Evolutionary conservation across 1,140 invertebrate genomes (phyloP).

Genomic region (Drosophila athabasca): DNA sequence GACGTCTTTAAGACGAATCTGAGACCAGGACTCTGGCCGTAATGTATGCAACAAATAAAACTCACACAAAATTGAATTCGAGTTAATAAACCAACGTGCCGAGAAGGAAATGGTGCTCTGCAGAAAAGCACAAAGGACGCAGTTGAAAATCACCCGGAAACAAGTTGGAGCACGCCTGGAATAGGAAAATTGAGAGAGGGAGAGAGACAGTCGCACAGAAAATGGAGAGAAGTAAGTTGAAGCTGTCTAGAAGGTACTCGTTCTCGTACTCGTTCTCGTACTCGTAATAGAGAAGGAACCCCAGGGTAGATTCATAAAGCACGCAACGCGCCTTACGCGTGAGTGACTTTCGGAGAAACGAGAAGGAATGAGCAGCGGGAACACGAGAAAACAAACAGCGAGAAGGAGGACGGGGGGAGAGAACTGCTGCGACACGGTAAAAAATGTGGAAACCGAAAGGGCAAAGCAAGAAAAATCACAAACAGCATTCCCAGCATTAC

Average conservation of each 20-base stretch:
- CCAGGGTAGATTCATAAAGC: constrained; percentile 67
- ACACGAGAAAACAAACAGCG: constrained; percentile 37
- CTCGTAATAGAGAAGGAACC: constrained; percentile 61
- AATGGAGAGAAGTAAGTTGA: constrained; percentile 30
- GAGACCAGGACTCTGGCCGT: constrained; percentile 25
- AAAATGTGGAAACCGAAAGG: constrained; percentile 37
- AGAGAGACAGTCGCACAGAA: not conserved
- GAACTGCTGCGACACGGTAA: constrained; percentile 41
- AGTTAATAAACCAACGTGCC: constrained; percentile 71
- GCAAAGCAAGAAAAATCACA: constrained; percentile 61
- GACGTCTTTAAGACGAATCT: not conserved
- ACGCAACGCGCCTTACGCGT: constrained; percentile 67
- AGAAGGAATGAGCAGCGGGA: constrained; percentile 19
- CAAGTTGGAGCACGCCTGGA: constrained; percentile 6
- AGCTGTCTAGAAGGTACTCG: constrained; percentile 31
- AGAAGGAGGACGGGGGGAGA: constrained; percentile 10
- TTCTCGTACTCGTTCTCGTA: too few species aligned
- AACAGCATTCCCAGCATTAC: constrained; percentile 71
- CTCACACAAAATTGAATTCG: constrained; percentile 76
- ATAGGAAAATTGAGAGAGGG: too few species aligned
- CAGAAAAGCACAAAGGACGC: constrained; percentile 44
- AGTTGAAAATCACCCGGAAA: constrained; percentile 61
- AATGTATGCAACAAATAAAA: constrained; percentile 75
- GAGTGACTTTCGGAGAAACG: constrained; percentile 50
- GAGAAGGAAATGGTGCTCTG: constrained; percentile 21